Base-by-base conservation (phyloP, 1,140 invertebrate species). In the Coptotermes formosanus region DNA sequence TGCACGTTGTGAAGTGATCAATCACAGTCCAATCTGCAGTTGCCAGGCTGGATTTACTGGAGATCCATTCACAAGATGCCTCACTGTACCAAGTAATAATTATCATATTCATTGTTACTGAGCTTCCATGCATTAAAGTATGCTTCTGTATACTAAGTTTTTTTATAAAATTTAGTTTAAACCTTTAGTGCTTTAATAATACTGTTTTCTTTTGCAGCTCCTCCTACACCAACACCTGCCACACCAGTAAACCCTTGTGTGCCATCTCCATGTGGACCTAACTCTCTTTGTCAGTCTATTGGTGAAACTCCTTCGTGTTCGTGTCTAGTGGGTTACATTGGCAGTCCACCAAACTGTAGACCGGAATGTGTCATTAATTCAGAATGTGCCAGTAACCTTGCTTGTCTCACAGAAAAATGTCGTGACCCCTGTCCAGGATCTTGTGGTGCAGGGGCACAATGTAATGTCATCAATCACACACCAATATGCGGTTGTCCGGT, bases 381-480 rank as follows among this genome's bases (percentile, higher is more conserved):
- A 0, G 94, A 96, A 90, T 96, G 95, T 89, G 90, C 94, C 1
- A 93, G 93, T 87, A 93, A 94, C 88, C 90, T 92, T 88, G 93
- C 95, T 32, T 96, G 95, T 88, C 92, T 94, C 86, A 93, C 93
- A 87, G 92, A 95, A 88, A 94, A 92, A 88, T 96, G 95, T 89
- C 91, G 91, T 75, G 93, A 96, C 91, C 95, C 95, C n/a, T 96
- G 95, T 88, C 91, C 93, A 83, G 95, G 95, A 75, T 94, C 95
- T 12, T 96, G 95, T 89, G 95, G 95, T 75, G 90, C 93, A 81
- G 93, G 93, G 88, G 94, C 95, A 11, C 89, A 92, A 30, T 96
- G 95, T 89, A 92, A 90, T 85, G 95, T 96, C 75, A 92, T 94
- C 32, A 95, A 95, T 89, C 95, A 96, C 89, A 92, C 93, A 45